A percentile compares a stretch with the other conserved stretches of the same genome.
Conservation (phyloP, 2,797 vertebrate species). For the Poecilia wingei region DNA sequence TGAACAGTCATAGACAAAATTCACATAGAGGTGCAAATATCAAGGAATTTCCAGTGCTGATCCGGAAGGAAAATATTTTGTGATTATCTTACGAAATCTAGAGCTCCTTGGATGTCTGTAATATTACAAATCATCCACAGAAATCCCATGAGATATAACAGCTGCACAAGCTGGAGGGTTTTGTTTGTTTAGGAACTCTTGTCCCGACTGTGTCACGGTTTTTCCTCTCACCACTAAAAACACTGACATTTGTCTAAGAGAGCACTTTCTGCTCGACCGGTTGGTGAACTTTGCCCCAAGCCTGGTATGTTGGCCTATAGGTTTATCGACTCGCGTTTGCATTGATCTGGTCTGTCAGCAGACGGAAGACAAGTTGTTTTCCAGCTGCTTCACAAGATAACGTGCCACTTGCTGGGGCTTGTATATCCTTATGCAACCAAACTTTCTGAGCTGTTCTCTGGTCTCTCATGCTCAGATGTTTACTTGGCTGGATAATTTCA, state of each 20-base stretch:
- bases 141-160: too few relatives aligned
- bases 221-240: neutral
- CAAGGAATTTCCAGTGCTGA: neutral
- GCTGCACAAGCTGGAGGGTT: neutral
- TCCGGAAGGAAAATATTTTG: neutral
- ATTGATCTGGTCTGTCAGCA: slow-evolving; percentile 12
- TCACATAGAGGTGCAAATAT: neutral
- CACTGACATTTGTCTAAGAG: neutral
- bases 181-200: neutral
- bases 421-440: neutral
- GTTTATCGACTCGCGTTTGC: neutral
- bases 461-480: neutral
- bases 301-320: neutral
- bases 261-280: neutral
- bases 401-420: neutral
- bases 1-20: neutral
- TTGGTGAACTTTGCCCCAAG: neutral
- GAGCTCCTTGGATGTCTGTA: neutral
- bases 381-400: neutral
- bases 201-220: neutral
- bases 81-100: neutral
- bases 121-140: neutral
- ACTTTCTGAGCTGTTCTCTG: neutral
- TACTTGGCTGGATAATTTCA: neutral
- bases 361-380: neutral